phyloP scores from a whole-genome alignment of 2,113 vertebrate genomes.

The Sinocyclocheilus maitianheensis region DNA sequence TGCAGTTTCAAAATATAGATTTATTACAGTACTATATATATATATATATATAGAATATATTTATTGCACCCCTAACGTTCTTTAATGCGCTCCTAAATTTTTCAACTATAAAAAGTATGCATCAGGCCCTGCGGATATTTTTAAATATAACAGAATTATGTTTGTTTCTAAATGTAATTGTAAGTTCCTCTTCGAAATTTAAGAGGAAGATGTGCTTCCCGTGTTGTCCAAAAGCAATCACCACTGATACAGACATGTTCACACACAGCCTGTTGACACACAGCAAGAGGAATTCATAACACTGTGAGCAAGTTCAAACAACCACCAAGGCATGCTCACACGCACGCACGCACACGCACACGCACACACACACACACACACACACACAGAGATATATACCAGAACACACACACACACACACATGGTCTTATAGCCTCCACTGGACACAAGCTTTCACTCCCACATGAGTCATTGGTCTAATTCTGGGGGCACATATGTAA shows the following conservation, averaged over 20 bases:
- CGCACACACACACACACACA: neutral
- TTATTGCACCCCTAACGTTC: too few relatives aligned
- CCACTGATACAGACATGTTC: conserved; percentile 1
- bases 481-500: neutral
- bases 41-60: too few relatives aligned
- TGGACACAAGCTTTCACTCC: neutral
- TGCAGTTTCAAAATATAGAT: too few relatives aligned
- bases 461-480: neutral
- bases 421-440: neutral
- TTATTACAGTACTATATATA: too few relatives aligned
- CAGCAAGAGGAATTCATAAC: conserved; percentile 44
- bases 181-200: neutral
- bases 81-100: too few relatives aligned
- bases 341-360: too few relatives aligned
- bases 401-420: neutral
- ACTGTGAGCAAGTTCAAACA: conserved; percentile 32
- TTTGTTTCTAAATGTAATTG: neutral
- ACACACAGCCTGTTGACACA: neutral
- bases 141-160: neutral
- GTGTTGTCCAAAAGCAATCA: neutral
- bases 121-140: neutral
- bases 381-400: neutral
- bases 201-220: neutral
- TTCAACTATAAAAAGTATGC: too few relatives aligned
- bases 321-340: neutral